Percentiles rank a stretch among this genome's conserved stretches.
Conservation (phyloP, 2,888 invertebrate species). For the Neoascia interrupta region DNA sequence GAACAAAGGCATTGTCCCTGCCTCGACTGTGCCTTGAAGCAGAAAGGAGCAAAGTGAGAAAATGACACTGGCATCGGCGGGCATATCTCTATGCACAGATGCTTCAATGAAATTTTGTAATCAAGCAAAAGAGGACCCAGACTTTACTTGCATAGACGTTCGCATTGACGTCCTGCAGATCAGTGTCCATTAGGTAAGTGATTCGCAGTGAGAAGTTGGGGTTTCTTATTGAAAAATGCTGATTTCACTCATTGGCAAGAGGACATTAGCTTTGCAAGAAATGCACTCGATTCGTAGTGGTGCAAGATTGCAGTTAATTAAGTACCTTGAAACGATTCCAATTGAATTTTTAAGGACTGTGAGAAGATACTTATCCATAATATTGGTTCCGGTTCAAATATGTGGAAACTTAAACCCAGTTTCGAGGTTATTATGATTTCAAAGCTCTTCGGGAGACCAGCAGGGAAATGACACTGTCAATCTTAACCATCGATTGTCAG, state of each 20-base stretch:
- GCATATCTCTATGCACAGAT: conserved; percentile 26
- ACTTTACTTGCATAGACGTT: not conserved
- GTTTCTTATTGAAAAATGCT: conserved; percentile 21
- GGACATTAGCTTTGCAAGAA: not conserved
- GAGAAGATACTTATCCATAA: conserved; percentile 33
- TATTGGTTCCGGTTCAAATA: conserved; percentile 15
- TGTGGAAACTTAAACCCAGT: conserved; percentile 41
- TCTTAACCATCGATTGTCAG: not conserved
- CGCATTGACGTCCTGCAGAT: not conserved
- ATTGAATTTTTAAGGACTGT: conserved; percentile 31
- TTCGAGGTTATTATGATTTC: conserved; percentile 11
- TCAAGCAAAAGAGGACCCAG: conserved; percentile 26
- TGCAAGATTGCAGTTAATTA: conserved; percentile 42
- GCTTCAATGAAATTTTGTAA: conserved; percentile 33
- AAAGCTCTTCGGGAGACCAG: conserved; percentile 18
- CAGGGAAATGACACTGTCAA: not conserved
- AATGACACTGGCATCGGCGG: conserved; percentile 27
- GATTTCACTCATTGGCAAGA: not conserved
- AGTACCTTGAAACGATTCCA: conserved; percentile 28
- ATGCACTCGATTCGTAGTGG: conserved; percentile 2
- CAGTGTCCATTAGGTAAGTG: conserved; percentile 18
- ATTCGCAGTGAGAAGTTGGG: not conserved
- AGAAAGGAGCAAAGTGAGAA: conserved; percentile 7
- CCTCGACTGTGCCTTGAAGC: not conserved
- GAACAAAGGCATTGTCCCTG: conserved; percentile 26